Conservation (phyloP, 2,797 vertebrate species). For the Gobio occitaniae region DNA sequence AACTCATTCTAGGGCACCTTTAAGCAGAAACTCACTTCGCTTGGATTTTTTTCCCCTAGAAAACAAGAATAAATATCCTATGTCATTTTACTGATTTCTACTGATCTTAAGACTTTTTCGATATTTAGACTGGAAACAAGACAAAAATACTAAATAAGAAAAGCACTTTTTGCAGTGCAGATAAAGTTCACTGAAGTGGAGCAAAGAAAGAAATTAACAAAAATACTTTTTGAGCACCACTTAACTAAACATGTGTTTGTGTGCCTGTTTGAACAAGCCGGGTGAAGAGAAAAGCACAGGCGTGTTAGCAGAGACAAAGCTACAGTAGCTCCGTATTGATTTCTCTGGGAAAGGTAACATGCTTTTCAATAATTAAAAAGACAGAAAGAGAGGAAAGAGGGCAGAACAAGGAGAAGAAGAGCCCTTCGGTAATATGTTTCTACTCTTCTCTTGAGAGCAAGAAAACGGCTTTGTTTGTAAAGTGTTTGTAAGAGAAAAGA, state of each 20-base stretch:
- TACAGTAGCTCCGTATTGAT: conserved; percentile 71
- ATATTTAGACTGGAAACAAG: no score
- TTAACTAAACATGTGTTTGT: conserved; percentile 14
- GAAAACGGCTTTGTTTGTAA: conserved; percentile 14
- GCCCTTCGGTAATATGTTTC: background rate
- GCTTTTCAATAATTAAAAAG: conserved; percentile 78
- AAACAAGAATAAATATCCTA: no score
- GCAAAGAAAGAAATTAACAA: background rate
- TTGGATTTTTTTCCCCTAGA: no score
- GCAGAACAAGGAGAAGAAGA: conserved; percentile 22
- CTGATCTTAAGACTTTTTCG: no score
- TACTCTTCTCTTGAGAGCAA: conserved; percentile 17
- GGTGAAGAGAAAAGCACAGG: conserved; percentile 37
- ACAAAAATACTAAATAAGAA: no score
- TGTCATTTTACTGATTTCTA: no score
- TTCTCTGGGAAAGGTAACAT: conserved; percentile 71
- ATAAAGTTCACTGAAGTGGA: conserved; percentile 5
- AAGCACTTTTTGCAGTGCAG: background rate
- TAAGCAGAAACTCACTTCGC: no score
- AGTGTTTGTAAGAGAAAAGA: conserved; percentile 37
- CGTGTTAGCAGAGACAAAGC: conserved; percentile 64
- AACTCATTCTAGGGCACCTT: no score
- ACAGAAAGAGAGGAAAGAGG: conserved; percentile 41
- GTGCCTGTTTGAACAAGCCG: background rate
- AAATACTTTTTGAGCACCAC: background rate